Base-by-base conservation (phyloP, 2,113 vertebrate species). In the Alligator sinensis region DNA sequence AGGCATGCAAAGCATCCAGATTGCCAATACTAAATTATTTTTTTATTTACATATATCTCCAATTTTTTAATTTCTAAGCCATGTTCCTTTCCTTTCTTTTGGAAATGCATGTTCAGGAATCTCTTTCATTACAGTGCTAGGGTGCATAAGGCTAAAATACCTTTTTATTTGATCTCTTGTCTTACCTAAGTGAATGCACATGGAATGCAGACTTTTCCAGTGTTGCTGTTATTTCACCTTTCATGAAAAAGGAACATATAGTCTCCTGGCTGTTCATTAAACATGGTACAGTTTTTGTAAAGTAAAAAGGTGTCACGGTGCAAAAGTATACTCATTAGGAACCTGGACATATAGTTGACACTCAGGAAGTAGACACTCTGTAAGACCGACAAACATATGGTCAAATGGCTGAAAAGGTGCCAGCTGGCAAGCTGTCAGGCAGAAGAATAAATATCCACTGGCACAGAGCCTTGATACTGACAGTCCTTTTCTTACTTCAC, bases 131-230 rank as follows among this genome's bases (percentile, higher is more conserved):
- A 75, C 6, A 80, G 28, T 54, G 95, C 88, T 64, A 80, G 84
- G 64, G 54, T 77, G 76, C 89, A 80, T 27, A 82, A 88, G 38
- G 72, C 79, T 80, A 24, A 59, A 85, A 93, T 16, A 28, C 14
- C 86, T 80, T 84, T 93, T 75, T 64, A 66, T 60, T 68, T 80
- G 76, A 88, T 84, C 59, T 86, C 78, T 76, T n/a, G 34, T 95
- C 84, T 87, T 92, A n/a, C 75, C 93, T 94, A 94, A 84, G 77
- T 12, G 19, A 90, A 94, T 77, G 86, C 13, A 95, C 54, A 82
- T 47, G 90, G 38, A 91, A 77, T 81, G 77, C 93, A 10, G 64
- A 54, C 21, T 75, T 91, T 89, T 92, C 82, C 70, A 77, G 87
- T 4, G 24, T 74, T 80, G 87, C 70, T 74, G 77, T 89, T 85